phyloP scores from a whole-genome alignment of 2,113 vertebrate species.

The Gasterosteus aculeatus region DNA sequence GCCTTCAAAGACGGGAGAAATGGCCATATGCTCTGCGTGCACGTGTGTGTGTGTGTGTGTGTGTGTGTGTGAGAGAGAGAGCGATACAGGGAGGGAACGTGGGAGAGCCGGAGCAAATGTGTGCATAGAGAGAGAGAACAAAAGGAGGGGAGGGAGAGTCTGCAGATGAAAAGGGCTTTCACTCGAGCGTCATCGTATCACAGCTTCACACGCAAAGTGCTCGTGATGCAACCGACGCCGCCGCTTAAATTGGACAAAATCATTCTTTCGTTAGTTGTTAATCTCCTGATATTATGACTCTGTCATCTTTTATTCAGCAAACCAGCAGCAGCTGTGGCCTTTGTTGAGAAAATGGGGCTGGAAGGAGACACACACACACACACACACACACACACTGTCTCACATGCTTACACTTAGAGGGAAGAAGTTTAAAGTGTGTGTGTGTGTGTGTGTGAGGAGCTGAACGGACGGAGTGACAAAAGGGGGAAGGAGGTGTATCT shows the following conservation, averaged over 20 bases:
- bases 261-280: conserved; percentile 66
- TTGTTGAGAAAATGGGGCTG: conserved; percentile 63
- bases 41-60: conserved; percentile 15
- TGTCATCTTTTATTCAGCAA: conserved; percentile 77
- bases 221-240: conserved; percentile 58
- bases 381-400: background rate
- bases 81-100: conserved; percentile 8
- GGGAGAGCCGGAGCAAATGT: conserved; percentile 30
- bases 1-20: conserved; percentile 77
- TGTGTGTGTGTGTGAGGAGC: conserved; percentile 2
- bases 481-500: conserved; percentile 45
- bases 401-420: background rate
- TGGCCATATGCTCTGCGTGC: conserved; percentile 74
- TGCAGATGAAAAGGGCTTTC: conserved; percentile 60
- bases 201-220: conserved; percentile 52
- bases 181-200: conserved; percentile 60
- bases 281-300: conserved; percentile 67
- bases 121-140: conserved; percentile 45
- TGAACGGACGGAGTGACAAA: conserved; percentile 35
- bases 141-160: conserved; percentile 39
- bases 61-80: background rate
- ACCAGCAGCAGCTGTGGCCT: conserved; percentile 72
- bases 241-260: conserved; percentile 69
- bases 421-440: conserved; percentile 39
- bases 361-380: conserved; percentile 28